phyloP scores from a whole-genome alignment of 2,797 vertebrate species.

The Leptodactylus fallax region DNA sequence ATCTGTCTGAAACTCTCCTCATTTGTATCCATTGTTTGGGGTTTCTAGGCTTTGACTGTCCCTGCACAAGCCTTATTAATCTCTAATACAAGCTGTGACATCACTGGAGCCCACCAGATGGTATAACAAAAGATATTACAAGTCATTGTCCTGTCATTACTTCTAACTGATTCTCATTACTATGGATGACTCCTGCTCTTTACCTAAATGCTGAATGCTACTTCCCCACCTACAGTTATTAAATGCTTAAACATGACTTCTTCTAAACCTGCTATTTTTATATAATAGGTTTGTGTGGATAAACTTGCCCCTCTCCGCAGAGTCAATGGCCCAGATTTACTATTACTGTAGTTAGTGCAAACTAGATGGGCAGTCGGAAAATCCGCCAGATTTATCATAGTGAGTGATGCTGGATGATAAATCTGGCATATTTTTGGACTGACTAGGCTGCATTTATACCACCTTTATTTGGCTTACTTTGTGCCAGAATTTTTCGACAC shows the following conservation, averaged over 20 bases:
- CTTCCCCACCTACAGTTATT: background rate
- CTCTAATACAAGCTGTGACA: slow-evolving; percentile 3
- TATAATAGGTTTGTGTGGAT: background rate
- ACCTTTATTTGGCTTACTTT: too few species aligned
- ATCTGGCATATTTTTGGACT: too few species aligned
- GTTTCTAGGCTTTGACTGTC: background rate
- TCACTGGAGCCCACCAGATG: slow-evolving; percentile 25
- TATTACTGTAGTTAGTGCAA: too few species aligned
- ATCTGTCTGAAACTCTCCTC: background rate
- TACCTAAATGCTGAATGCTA: background rate
- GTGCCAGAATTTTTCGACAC: too few species aligned
- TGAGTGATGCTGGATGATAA: too few species aligned
- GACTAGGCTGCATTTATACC: too few species aligned
- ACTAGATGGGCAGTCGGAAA: too few species aligned
- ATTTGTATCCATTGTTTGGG: background rate
- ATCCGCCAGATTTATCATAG: too few species aligned
- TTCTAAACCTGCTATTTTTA: background rate
- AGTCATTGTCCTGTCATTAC: slow-evolving; percentile 40
- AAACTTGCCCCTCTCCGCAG: too few species aligned
- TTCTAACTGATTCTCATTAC: slow-evolving; percentile 1
- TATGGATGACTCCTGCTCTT: background rate
- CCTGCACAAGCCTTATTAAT: slow-evolving; percentile 3
- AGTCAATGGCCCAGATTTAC: too few species aligned
- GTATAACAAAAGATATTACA: slow-evolving; percentile 26
- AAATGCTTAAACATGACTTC: background rate